Evolutionary conservation across 92 coral and sea anemone genomes (phyloP), one percentile per base, ranked within the genome.

Genomic region (Palythoa grandis): DNA sequence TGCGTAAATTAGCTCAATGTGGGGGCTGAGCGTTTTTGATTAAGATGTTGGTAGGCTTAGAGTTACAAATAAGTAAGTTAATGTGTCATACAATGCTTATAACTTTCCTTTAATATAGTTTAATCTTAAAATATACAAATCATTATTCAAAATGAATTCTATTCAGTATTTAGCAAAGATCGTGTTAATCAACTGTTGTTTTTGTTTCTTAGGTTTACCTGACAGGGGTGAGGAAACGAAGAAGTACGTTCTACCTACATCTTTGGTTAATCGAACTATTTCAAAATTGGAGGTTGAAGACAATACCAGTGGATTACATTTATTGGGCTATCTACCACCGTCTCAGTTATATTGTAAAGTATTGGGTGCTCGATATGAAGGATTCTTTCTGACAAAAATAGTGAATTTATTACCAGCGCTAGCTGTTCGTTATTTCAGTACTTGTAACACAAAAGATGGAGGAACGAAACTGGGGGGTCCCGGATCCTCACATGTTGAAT

Each of bases 401-500:
- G 6, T 80, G 74, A 48, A 17, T 13, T 8, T 24, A 7, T 48
- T 58, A 65, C 5, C 57, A 29, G 52, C 13, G 1, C 16, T 35
- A 48, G 43, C 11, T 47, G 54, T 43, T 63, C 85, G 85, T 67
- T 65, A 7, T 23, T 80, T 22, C 70, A 80, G 74, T 66, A 80
- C 85, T 53, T 20, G 74, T 20, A 35, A 66, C 57, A 19, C 40
- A n/a, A 56, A 13, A 7, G 74, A 66, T 65, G 40, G 39, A 48
- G 25, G 35, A 14, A 17, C 24, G 3, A 11, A 22, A 68, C 58
- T 68, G 7, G 40, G 23, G 20, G 10, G 13, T 5, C 2, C 60
- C n/a, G 60, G 5, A 7, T 15, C 56, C 14, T 20, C 84, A 29
- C 50, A 22, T 24, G 13, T 39, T 39, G 29, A 65, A 29, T 24